Base-by-base conservation (phyloP, 2,797 vertebrate species). In the Oreonectes daqikongensis region DNA sequence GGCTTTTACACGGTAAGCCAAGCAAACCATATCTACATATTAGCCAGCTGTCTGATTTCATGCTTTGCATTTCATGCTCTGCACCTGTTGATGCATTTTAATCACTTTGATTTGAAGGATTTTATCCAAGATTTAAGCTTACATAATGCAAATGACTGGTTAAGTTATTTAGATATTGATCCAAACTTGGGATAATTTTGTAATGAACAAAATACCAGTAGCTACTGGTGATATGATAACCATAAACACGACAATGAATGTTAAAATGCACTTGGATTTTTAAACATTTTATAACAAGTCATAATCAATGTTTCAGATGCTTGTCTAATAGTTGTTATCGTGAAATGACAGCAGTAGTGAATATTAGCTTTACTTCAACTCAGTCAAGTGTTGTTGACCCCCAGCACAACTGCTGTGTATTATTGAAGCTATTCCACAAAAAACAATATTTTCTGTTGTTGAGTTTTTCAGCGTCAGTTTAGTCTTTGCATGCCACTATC, bases 1-100 rank as follows among this genome's bases (percentile, higher is more conserved):
- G 95, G 94, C 89, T 90, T 95, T 90, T 95, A 96, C 88, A 95
- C 88, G 94, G 95, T 96, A 95, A 96, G 92, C 38, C 2, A 20
- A 60, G 70, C 75, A 76, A 84, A 15, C 3, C 24, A 57, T 57
- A 10, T 59, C 46, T 26, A 7, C n/a, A 28, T 55, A 28, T 61
- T 44, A 46, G 17, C 2, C 28, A 30, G 57, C 22, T 64, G 50
- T 63, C 35, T 44, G 22, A 46, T 50, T 60, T 32, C 63, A 32
- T 50, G 24, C 55, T 32, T 57, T 60, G 32, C 32, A 46, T 48
- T 60, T 32, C 55, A 40, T 42, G 24, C 53, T 32, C 10, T 60
- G 22, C 26, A 53, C 2, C n/a, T 8, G 8, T 57, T 60, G 8
- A 5, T 76, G 12, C 20, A 26, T 30, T 65, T 50, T 18, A 7